A percentile compares a stretch with the other conserved stretches of the same genome.
Evolutionary conservation across 2,888 invertebrate genomes (phyloP).

Genomic region (Machimus rusticus): DNA sequence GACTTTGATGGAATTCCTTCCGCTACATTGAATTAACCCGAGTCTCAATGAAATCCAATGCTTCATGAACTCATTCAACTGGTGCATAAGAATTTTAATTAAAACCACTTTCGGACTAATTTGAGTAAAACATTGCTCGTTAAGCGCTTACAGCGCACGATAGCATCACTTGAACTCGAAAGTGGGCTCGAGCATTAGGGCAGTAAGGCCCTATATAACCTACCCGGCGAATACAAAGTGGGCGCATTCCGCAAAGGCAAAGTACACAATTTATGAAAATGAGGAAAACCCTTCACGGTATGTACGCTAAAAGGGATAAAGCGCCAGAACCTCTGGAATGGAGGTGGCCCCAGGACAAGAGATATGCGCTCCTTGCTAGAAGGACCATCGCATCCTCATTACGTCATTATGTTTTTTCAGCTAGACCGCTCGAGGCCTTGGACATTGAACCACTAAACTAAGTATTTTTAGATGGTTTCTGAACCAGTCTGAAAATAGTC

Average conservation of each 20-base stretch:
- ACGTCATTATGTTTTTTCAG: background rate
- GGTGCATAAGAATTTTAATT: background rate
- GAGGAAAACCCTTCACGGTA: background rate
- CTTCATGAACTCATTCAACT: background rate
- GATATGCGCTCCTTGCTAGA: background rate
- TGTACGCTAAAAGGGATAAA: background rate
- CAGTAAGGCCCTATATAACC: background rate
- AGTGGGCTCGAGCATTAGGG: background rate
- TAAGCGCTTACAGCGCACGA: background rate
- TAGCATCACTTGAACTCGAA: background rate
- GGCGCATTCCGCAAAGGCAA: background rate
- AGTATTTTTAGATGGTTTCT: background rate
- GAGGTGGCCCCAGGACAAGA: background rate
- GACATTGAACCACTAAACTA: background rate
- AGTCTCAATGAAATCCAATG: background rate
- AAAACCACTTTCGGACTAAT: background rate
- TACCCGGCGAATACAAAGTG: background rate
- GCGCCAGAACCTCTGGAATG: background rate
- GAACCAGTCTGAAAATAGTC: background rate
- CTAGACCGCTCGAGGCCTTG: background rate
- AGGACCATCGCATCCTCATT: background rate
- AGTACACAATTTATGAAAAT: constrained; percentile 24
- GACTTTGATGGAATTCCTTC: background rate
- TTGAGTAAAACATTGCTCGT: background rate
- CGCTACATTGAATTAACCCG: background rate